Percentiles rank a stretch among this genome's conserved stretches.
phyloP scores from a whole-genome alignment of 2,113 vertebrate genomes.

The Corydoras maculifer region DNA sequence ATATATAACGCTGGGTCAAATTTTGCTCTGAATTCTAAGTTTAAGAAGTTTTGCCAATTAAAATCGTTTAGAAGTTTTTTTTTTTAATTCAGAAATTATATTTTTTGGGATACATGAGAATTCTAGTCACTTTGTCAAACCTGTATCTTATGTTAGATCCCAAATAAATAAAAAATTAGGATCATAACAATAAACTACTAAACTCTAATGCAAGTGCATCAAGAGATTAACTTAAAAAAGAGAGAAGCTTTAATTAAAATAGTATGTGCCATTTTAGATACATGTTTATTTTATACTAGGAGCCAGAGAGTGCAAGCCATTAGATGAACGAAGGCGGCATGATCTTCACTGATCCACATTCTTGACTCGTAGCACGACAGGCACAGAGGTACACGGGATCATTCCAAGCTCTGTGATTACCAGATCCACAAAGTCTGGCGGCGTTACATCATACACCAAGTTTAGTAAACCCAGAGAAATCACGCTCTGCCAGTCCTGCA shows the following conservation, averaged over 20 bases:
- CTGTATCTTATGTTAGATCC: no score
- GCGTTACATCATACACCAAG: conserved; percentile 92
- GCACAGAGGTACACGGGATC: conserved; percentile 97
- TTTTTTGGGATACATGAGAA: no score
- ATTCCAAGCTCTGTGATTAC: conserved; percentile 98
- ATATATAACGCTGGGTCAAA: no score
- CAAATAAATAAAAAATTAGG: no score
- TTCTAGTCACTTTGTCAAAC: no score
- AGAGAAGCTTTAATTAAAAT: conserved; percentile 45
- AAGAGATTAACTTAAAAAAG: conserved; percentile 18
- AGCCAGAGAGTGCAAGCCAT: conserved; percentile 40
- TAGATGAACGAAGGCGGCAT: conserved; percentile 1
- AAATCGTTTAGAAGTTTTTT: no score
- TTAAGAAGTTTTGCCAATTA: no score
- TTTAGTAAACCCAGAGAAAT: conserved; percentile 80
- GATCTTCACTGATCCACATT: conserved; percentile 79
- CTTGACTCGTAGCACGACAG: conserved; percentile 93
- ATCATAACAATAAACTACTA: no score
- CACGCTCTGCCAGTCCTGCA: conserved; percentile 78
- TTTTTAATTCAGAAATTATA: no score
- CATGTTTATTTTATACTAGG: conserved; percentile 65
- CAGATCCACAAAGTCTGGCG: conserved; percentile 90
- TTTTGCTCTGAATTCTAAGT: no score
- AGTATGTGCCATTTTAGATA: conserved; percentile 54
- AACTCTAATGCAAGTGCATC: background rate